Evolutionary conservation across 2,113 vertebrate genomes (phyloP).

Genomic region (Pterocles orientalis): DNA sequence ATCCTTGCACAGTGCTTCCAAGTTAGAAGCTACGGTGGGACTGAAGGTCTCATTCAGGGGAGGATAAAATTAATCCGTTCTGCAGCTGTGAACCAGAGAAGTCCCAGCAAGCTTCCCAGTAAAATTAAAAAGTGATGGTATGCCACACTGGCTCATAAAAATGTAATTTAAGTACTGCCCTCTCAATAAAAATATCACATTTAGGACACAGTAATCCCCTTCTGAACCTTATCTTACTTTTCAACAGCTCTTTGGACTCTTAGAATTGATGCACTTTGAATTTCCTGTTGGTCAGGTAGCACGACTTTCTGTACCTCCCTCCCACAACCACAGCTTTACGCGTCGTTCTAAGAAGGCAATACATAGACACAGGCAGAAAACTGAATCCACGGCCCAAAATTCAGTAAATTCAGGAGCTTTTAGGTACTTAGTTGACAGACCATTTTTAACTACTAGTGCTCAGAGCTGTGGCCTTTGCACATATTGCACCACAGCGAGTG

Average conservation of each 20-base stretch:
- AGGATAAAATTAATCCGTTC: conserved; percentile 59
- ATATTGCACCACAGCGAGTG: conserved; percentile 24
- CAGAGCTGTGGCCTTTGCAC: conserved; percentile 24
- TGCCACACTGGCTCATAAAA: conserved; percentile 61
- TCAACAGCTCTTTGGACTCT: conserved; percentile 73
- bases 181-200: conserved; percentile 57
- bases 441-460: background rate
- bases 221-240: conserved; percentile 74
- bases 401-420: conserved; percentile 25
- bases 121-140: conserved; percentile 60
- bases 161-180: conserved; percentile 60
- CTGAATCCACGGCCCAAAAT: background rate
- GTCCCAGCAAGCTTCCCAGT: conserved; percentile 35
- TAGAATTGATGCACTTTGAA: conserved; percentile 66
- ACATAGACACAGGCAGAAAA: conserved; percentile 32
- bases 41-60: conserved; percentile 47
- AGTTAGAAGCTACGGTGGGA: conserved; percentile 30
- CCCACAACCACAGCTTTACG: conserved; percentile 51
- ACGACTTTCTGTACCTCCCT: conserved; percentile 61
- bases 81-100: conserved; percentile 62
- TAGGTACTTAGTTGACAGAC: conserved; percentile 39
- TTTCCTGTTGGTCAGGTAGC: conserved; percentile 76
- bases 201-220: conserved; percentile 63
- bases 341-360: conserved; percentile 1
- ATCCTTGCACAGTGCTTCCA: background rate